These are phyloP conservation scores for Thinocorus orbignyianus DNA, from an alignment of 2,113 vertebrate genomes.

Conservation along the genomic window DNA sequence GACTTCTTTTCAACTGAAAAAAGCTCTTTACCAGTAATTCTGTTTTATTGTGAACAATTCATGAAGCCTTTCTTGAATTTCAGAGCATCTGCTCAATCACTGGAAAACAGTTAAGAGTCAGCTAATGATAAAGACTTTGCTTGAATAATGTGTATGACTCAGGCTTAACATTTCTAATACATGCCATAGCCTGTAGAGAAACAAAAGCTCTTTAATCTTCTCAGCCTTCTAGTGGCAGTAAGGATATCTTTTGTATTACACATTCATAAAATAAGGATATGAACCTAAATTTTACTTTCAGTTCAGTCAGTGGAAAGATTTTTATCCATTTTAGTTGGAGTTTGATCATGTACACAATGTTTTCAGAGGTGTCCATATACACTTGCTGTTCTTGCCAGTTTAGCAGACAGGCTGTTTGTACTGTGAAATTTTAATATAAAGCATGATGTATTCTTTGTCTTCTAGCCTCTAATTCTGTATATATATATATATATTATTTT, in stretches of 20 bases:
- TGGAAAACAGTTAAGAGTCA: not conserved
- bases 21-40: not conserved
- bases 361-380: not conserved
- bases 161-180: not conserved
- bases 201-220: not conserved
- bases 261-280: not conserved
- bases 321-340: not conserved
- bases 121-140: not conserved
- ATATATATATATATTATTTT: no score
- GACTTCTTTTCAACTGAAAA: not conserved
- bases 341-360: not conserved
- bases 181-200: not conserved
- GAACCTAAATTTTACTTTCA: not conserved
- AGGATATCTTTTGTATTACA: not conserved
- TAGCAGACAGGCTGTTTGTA: not conserved
- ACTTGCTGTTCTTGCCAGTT: not conserved
- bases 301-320: not conserved
- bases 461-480: not conserved
- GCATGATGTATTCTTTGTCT: not conserved
- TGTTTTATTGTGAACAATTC: not conserved
- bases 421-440: not conserved
- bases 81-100: not conserved
- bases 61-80: constrained; percentile 6
- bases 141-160: not conserved
- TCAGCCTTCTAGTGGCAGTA: not conserved